These are phyloP conservation scores for Chiroxiphia lanceolata DNA, from an alignment of 2,797 vertebrate species.

Conservation along the genomic window DNA sequence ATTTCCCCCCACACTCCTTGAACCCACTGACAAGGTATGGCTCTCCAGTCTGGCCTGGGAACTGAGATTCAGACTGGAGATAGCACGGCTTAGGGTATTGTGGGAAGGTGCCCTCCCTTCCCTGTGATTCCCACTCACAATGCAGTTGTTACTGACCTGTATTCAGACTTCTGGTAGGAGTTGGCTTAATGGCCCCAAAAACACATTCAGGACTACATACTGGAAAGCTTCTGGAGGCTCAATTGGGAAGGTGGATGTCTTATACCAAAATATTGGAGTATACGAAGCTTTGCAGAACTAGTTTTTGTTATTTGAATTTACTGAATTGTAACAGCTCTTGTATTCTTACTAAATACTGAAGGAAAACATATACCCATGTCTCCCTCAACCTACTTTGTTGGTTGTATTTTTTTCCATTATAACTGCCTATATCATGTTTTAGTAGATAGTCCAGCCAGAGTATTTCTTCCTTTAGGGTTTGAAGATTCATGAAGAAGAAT, in stretches of 20 bases:
- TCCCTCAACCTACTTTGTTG: neutral
- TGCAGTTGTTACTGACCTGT: neutral
- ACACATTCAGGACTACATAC: neutral
- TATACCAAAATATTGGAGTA: neutral
- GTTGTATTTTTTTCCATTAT: neutral
- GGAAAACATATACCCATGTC: neutral
- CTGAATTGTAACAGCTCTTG: neutral
- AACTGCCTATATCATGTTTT: neutral
- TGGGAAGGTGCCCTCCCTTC: neutral
- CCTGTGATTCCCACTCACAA: neutral
- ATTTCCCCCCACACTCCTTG: neutral
- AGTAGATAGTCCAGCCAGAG: neutral
- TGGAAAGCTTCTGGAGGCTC: neutral
- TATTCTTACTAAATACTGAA: neutral
- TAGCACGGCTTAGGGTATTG: neutral
- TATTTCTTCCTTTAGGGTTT: neutral
- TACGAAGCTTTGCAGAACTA: neutral
- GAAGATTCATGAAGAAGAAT: neutral
- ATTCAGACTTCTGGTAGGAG: neutral
- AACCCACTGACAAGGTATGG: neutral
- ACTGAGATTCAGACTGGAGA: neutral
- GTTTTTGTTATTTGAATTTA: neutral
- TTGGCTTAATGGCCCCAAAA: neutral
- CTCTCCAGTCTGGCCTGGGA: neutral
- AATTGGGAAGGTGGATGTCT: neutral